Percentiles rank a stretch among this genome's conserved stretches.
Conservation (phyloP, 2,888 invertebrate species). For the Metacarcinus magister region DNA sequence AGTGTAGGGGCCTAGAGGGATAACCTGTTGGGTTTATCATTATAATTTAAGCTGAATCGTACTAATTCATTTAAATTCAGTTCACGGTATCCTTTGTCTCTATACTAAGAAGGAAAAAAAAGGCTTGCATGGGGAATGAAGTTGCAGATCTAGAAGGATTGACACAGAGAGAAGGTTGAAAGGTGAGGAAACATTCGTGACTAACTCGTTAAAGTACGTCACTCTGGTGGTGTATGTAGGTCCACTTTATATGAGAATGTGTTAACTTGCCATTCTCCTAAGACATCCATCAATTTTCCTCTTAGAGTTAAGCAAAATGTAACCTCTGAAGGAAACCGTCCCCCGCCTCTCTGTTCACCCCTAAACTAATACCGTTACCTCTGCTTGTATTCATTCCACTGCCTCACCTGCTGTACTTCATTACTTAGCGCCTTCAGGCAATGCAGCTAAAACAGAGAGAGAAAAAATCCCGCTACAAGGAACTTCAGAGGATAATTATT, state of each 20-base stretch:
- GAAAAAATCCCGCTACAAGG: background rate
- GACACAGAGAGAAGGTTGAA: constrained; percentile 6
- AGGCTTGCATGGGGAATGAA: background rate
- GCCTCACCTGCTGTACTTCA: background rate
- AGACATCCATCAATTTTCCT: background rate
- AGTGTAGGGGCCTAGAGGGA: background rate
- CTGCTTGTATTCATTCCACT: background rate
- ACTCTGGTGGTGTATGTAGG: background rate
- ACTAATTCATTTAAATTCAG: background rate
- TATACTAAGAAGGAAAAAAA: background rate
- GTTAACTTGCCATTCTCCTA: background rate
- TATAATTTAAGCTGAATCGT: background rate
- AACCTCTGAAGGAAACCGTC: background rate
- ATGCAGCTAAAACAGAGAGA: background rate
- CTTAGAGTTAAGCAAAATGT: background rate
- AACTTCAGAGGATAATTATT: background rate
- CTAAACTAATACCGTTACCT: background rate
- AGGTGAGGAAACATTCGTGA: constrained; percentile 3
- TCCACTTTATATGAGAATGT: background rate
- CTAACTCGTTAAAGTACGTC: background rate
- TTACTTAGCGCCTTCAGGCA: constrained; percentile 18
- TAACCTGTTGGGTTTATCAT: background rate
- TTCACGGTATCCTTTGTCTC: background rate
- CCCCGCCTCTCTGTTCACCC: background rate
- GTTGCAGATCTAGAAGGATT: background rate